These are phyloP conservation scores for Corvus moneduloides DNA, from an alignment of 2,113 vertebrate genomes.

Conservation along the genomic window DNA sequence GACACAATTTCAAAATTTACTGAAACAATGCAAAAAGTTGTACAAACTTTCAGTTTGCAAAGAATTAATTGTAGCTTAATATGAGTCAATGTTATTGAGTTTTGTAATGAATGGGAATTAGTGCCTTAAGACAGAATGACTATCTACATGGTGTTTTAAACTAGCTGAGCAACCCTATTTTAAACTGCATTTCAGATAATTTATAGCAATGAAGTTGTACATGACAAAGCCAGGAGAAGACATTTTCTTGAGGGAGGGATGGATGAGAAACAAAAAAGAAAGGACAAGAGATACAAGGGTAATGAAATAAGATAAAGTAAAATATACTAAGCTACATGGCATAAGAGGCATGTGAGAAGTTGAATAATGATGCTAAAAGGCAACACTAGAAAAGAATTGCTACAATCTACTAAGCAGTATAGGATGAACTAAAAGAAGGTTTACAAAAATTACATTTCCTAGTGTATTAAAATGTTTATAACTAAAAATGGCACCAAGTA, in stretches of 20 bases:
- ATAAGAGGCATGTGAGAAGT: background rate
- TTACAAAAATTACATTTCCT: background rate
- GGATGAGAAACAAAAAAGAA: slow-evolving; percentile 2
- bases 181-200: background rate
- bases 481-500: background rate
- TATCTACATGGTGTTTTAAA: background rate
- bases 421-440: background rate
- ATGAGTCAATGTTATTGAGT: background rate
- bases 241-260: background rate
- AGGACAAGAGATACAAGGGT: background rate
- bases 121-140: background rate
- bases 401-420: background rate
- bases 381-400: background rate
- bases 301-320: background rate
- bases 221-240: background rate
- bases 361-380: background rate
- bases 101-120: background rate
- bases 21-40: background rate
- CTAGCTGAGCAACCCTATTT: background rate
- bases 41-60: background rate
- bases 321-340: slow-evolving; percentile 17
- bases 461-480: background rate
- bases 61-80: background rate
- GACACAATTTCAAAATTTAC: background rate
- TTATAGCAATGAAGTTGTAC: background rate